Conservation (phyloP, 1,140 invertebrate genomes). For the Wasmannia auropunctata region DNA sequence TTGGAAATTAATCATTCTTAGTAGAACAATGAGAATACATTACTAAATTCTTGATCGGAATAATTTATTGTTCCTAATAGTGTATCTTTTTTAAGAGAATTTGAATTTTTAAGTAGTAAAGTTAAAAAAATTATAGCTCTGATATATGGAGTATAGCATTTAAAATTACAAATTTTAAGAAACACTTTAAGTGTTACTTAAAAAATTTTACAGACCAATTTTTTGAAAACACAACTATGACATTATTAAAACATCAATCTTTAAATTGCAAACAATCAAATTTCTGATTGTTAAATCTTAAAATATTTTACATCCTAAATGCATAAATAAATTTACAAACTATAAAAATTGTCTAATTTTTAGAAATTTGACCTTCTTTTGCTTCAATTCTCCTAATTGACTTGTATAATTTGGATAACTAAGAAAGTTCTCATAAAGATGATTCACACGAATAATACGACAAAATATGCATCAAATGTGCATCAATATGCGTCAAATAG, state of each 20-base stretch:
- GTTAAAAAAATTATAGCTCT: too few species aligned
- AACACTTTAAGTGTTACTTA: background rate
- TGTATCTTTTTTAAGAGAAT: too few species aligned
- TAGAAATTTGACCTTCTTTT: background rate
- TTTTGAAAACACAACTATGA: background rate
- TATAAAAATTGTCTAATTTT: background rate
- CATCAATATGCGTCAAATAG: conserved; percentile 26
- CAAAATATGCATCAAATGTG: background rate
- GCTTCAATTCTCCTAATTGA: too few species aligned
- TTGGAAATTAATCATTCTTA: background rate
- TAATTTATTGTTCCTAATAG: background rate
- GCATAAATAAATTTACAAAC: background rate
- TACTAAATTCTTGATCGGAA: background rate
- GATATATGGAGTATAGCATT: background rate
- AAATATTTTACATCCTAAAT: background rate
- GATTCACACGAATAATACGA: background rate
- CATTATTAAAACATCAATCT: background rate
- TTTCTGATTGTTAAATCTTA: background rate
- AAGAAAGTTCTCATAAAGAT: background rate
- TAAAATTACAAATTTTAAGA: background rate
- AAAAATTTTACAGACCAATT: background rate
- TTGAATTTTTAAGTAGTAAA: background rate
- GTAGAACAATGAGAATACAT: background rate
- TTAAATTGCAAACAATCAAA: background rate
- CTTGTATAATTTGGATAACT: background rate